Percentiles rank a stretch among this genome's conserved stretches.
These are phyloP conservation scores for Oncorhynchus clarkii DNA, from an alignment of 2,113 vertebrate species.

Conservation along the genomic window DNA sequence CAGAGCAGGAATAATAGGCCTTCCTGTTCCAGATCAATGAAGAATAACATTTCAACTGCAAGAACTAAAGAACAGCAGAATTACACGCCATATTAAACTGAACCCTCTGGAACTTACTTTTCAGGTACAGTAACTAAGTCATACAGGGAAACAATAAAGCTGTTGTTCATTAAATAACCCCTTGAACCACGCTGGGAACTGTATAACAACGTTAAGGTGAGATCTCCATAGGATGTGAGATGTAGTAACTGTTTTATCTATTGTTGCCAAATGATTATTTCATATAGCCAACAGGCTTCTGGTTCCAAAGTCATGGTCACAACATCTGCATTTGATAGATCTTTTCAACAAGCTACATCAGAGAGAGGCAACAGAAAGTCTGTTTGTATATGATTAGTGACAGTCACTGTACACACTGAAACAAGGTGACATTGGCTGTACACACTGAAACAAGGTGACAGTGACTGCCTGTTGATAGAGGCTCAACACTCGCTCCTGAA, in stretches of 20 bases:
- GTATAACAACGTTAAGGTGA: background rate
- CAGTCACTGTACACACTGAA: background rate
- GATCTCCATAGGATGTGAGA: background rate
- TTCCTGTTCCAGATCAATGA: background rate
- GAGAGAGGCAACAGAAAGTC: slow-evolving; percentile 23
- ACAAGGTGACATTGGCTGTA: background rate
- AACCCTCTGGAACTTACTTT: background rate
- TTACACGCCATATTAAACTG: background rate
- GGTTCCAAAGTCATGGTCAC: slow-evolving; percentile 24
- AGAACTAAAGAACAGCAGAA: background rate
- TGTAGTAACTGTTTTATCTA: slow-evolving; percentile 19
- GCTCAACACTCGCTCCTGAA: background rate
- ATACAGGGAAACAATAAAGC: background rate
- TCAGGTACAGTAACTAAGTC: background rate
- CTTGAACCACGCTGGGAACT: background rate
- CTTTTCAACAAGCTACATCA: slow-evolving; percentile 27
- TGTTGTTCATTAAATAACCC: too few species aligned
- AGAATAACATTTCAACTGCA: background rate
- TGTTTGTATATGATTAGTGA: slow-evolving; percentile 42
- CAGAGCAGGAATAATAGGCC: background rate
- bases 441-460: background rate
- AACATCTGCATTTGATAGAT: slow-evolving; percentile 42
- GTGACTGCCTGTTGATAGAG: background rate
- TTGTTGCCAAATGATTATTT: slow-evolving; percentile 10
- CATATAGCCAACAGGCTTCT: slow-evolving; percentile 11